A percentile compares a stretch with the other conserved stretches of the same genome.
Evolutionary conservation across 2,113 vertebrate species (phyloP).

Genomic region (Callaeas wilsoni): DNA sequence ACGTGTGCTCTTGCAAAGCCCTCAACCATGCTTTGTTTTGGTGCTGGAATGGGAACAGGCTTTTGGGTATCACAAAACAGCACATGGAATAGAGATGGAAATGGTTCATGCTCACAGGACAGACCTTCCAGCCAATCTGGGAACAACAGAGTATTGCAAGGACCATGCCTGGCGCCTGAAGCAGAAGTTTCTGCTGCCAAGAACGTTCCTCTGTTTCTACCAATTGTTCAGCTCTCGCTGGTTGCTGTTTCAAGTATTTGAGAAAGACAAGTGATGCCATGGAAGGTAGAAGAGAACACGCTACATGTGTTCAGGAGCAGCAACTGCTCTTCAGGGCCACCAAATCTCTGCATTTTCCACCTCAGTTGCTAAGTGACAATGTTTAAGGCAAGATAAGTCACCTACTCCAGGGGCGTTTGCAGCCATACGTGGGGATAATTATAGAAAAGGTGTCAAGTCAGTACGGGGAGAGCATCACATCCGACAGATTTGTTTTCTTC

Average conservation of each 20-base stretch:
- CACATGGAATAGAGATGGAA: not conserved
- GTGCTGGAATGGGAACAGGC: not conserved
- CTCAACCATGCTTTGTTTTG: not conserved
- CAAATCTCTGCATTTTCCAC: not conserved
- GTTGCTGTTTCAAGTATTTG: not conserved
- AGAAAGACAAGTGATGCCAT: not conserved
- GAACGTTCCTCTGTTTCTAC: not conserved
- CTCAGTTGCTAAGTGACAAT: not conserved
- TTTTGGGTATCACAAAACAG: accelerated
- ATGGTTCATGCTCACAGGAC: not conserved
- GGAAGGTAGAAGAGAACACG: not conserved
- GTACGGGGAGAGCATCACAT: not conserved
- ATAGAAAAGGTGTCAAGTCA: not conserved
- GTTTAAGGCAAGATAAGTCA: not conserved
- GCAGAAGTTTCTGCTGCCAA: not conserved
- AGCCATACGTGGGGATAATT: not conserved
- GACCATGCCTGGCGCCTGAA: not conserved
- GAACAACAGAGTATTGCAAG: not conserved
- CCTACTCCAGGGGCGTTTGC: not conserved
- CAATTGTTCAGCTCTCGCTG: not conserved
- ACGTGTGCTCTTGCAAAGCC: not conserved
- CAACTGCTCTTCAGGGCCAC: not conserved
- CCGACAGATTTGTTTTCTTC: not conserved
- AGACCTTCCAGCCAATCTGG: not conserved
- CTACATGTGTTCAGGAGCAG: not conserved